These are phyloP conservation scores for Corythaixoides concolor DNA, from an alignment of 2,113 vertebrate species.

Conservation along the genomic window DNA sequence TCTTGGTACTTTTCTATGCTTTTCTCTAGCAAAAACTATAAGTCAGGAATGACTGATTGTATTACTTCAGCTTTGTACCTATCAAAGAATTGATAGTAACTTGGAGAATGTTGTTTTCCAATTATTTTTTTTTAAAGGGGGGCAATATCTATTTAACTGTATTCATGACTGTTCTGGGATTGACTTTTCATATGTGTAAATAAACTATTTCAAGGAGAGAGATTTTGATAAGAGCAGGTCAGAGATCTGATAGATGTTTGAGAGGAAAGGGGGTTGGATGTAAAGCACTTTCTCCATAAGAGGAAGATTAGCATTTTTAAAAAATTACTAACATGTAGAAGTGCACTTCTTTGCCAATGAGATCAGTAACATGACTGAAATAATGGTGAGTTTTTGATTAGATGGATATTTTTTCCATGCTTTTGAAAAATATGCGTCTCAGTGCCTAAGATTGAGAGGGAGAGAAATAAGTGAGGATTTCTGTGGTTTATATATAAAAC, in stretches of 20 bases:
- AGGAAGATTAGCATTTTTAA: not conserved
- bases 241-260: not conserved
- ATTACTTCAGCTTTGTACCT: not conserved
- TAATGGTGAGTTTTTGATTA: not conserved
- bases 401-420: not conserved
- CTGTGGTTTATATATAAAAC: not conserved
- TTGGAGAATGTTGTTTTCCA: constrained; percentile 12
- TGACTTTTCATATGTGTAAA: not conserved
- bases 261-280: not conserved
- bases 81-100: not conserved
- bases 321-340: not conserved
- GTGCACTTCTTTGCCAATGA: not conserved
- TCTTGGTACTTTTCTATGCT: not conserved
- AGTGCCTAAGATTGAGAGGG: not conserved
- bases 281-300: not conserved
- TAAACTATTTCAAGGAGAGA: not conserved
- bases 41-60: not conserved
- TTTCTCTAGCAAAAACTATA: not conserved
- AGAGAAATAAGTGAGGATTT: not conserved
- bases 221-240: not conserved
- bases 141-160: not conserved
- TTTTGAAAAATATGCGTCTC: not conserved
- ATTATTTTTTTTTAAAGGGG: not conserved
- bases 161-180: not conserved
- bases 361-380: not conserved